Evolutionary conservation across 2,797 vertebrate species (phyloP).

Genomic region (Phalloptychus januarius): DNA sequence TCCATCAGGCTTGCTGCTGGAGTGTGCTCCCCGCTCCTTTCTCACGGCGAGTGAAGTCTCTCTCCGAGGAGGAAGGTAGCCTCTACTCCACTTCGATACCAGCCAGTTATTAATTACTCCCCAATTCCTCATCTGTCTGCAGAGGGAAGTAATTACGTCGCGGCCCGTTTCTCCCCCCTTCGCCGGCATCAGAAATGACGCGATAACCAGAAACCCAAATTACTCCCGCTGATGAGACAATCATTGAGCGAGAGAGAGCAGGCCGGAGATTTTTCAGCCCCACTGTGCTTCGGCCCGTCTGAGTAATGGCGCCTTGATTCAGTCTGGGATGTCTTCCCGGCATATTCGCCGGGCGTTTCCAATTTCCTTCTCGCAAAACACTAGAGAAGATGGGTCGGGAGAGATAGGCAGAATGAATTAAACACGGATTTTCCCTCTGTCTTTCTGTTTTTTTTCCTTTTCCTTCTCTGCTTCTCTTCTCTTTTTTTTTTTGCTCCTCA

Average conservation of each 20-base stretch:
- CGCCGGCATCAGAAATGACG: conserved; percentile 74
- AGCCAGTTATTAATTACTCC: conserved; percentile 80
- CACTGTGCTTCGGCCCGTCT: conserved; percentile 44
- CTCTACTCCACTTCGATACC: conserved; percentile 56
- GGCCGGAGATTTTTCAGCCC: conserved; percentile 66
- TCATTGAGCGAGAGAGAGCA: conserved; percentile 67
- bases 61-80: conserved; percentile 56
- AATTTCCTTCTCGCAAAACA: conserved; percentile 74
- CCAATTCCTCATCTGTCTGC: conserved; percentile 73
- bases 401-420: conserved; percentile 68
- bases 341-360: conserved; percentile 63
- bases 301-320: conserved; percentile 64
- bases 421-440: conserved; percentile 33
- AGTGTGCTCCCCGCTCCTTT: conserved; percentile 62
- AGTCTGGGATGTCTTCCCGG: conserved; percentile 51
- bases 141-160: conserved; percentile 77
- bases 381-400: conserved; percentile 53
- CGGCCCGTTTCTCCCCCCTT: conserved; percentile 58
- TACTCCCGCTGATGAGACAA: conserved; percentile 79
- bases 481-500: conserved; percentile 26
- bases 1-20: conserved; percentile 59
- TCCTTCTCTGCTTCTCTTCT: neutral
- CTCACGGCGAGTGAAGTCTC: conserved; percentile 68
- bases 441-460: neutral
- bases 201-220: conserved; percentile 79